Evolutionary conservation across 1,140 invertebrate genomes (phyloP).

Genomic region (Melipona quadrifasciata): DNA sequence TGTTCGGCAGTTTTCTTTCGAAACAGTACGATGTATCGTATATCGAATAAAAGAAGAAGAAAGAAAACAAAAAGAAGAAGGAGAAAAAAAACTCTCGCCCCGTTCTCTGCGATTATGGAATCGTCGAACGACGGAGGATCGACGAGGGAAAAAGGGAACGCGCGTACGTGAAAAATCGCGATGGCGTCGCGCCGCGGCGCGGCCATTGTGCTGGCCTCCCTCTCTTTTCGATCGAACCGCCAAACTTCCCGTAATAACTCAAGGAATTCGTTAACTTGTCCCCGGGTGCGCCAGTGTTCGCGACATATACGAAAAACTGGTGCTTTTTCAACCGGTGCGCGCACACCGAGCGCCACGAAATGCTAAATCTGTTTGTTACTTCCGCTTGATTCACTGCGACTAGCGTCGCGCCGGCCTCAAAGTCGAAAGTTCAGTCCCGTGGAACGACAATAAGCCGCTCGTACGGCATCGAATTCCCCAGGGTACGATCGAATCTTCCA

Average conservation of each 20-base stretch:
- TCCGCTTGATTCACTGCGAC: slow-evolving; percentile 57
- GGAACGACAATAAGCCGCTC: slow-evolving; percentile 52
- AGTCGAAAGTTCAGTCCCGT: slow-evolving; percentile 54
- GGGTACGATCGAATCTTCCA: slow-evolving; percentile 21
- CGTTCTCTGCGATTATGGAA: neutral
- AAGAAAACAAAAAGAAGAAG: no score
- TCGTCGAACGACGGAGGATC: neutral
- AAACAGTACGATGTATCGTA: slow-evolving; percentile 8
- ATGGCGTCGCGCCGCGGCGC: slow-evolving; percentile 17
- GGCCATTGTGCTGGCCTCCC: neutral
- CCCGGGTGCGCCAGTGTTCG: neutral
- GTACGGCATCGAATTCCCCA: slow-evolving; percentile 24
- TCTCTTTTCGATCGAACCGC: slow-evolving; percentile 37
- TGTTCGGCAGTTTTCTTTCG: slow-evolving; percentile 10
- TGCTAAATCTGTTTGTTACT: slow-evolving; percentile 69
- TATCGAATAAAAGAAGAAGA: no score
- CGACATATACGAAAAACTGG: slow-evolving; percentile 24
- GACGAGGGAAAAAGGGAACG: neutral
- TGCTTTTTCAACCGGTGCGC: slow-evolving; percentile 14
- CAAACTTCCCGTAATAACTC: slow-evolving; percentile 68
- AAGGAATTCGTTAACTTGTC: slow-evolving; percentile 61
- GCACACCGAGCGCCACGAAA: neutral
- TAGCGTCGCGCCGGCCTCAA: slow-evolving; percentile 3
- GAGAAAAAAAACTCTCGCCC: neutral
- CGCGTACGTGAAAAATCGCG: slow-evolving; percentile 42